phyloP scores from a whole-genome alignment of 2,888 invertebrate species.

The Encarsia formosa region DNA sequence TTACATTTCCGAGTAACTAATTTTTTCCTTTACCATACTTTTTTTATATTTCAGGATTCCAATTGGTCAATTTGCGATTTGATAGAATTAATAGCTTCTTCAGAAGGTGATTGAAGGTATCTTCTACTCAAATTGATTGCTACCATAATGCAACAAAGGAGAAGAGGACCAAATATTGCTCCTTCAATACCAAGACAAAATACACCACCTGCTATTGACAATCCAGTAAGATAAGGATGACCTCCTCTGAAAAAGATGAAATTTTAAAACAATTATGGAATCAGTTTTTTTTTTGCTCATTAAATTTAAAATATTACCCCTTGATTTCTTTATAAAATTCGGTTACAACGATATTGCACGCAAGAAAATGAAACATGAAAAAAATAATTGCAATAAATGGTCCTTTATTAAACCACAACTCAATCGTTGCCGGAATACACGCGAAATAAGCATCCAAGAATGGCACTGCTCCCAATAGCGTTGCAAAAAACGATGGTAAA shows the following conservation, averaged over 20 bases:
- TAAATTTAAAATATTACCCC: constrained; percentile 72
- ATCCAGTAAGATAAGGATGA: constrained; percentile 93
- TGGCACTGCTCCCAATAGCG: constrained; percentile 91
- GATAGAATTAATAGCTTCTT: constrained; percentile 51
- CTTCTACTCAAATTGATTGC: constrained; percentile 69
- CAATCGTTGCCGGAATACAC: constrained; percentile 87
- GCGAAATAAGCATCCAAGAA: constrained; percentile 96
- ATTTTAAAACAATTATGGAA: too few species aligned
- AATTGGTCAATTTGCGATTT: constrained; percentile 37
- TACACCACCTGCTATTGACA: constrained; percentile 96
- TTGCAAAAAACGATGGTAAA: constrained; percentile 90
- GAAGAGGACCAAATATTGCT: constrained; percentile 91
- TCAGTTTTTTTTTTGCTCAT: too few species aligned
- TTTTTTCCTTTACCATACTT: too few species aligned
- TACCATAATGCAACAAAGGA: constrained; percentile 91
- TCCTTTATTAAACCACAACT: constrained; percentile 91
- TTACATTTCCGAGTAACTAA: too few species aligned
- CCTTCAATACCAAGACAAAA: constrained; percentile 96
- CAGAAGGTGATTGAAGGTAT: constrained; percentile 56
- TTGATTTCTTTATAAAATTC: constrained; percentile 97
- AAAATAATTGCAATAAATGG: constrained; percentile 78
- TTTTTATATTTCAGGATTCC: too few species aligned
- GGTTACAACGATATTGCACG: constrained; percentile 88
- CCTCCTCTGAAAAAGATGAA: constrained; percentile 65
- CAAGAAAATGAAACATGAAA: constrained; percentile 80